Base-by-base conservation (phyloP, 2,797 vertebrate species). In the Champsocephalus esox region DNA sequence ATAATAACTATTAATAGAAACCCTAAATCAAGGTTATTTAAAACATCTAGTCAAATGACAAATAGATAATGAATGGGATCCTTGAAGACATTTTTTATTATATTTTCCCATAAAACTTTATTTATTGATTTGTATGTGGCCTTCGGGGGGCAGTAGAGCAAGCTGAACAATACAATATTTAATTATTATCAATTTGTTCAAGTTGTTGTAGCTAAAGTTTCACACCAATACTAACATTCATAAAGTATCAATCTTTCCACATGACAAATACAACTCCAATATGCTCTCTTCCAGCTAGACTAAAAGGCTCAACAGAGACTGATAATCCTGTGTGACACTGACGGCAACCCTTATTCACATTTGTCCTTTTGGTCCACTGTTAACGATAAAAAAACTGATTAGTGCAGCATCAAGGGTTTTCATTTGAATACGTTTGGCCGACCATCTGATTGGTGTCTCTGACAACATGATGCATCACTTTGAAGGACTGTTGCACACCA, bases 401-500 rank as follows among this genome's bases (percentile, higher is more conserved):
- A 43, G 28, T 60, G 32, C 19, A 14, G 34, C 16, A 60, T 50
- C 38, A 44, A 38, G 24, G 17, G 49, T 57, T 52, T 63, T 28
- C 16, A 50, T 16, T 56, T 65, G n/a, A 13, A 21, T 1, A n/a
- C 50, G 52, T 46, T 51, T 0, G 54, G 34, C 17, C 8, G 52
- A 24, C 34, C 45, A 41, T 50, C 41, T 60, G 60, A 75, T 4
- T 61, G 45, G 50, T 46, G 51, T 50, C 56, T 65, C 59, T 44
- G 28, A 5, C 58, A 59, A 44, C 50, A 46, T 21, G 24, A 75
- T 19, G 56, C 54, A 67, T 54, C 32, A 19, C 51, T 61, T 17
- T 78, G 34, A 66, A 21, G 45, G 75, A 12, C 59, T 24, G 38
- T 9, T 66, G 57, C 65, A 44, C 49, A 63, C 57, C 44, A 13